These are phyloP conservation scores for Trichopria drosophilae DNA, from an alignment of 2,888 invertebrate species.

Conservation along the genomic window DNA sequence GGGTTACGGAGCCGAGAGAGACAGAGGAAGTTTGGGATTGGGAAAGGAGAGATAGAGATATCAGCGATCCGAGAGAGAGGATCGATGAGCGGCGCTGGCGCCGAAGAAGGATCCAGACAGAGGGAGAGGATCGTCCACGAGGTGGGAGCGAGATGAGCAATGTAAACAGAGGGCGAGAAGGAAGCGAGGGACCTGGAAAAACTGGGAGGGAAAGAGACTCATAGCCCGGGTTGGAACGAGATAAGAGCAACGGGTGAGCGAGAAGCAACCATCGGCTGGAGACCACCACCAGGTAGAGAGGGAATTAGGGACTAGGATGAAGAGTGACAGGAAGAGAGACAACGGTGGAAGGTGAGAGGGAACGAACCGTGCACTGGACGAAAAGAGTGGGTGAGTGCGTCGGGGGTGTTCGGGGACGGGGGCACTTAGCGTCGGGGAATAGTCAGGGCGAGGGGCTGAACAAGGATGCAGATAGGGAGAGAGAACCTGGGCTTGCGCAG, in stretches of 20 bases:
- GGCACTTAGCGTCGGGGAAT: not conserved
- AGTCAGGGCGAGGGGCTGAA: slow-evolving; percentile 5
- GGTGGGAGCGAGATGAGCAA: slow-evolving; percentile 12
- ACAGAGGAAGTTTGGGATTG: slow-evolving; percentile 1
- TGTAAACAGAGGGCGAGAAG: slow-evolving; percentile 25
- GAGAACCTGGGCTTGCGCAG: slow-evolving; percentile 37
- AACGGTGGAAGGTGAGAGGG: no score
- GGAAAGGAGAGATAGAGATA: slow-evolving; percentile 4
- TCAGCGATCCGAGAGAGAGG: not conserved
- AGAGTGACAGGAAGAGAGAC: no score
- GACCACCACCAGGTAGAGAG: slow-evolving; percentile 4
- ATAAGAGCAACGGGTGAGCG: slow-evolving; percentile 1
- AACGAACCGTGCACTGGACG: no score
- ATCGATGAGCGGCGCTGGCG: slow-evolving; percentile 3
- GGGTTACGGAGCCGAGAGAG: not conserved
- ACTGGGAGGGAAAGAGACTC: slow-evolving; percentile 7
- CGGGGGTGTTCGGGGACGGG: not conserved
- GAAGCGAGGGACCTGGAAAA: slow-evolving; percentile 36
- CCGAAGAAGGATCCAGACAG: slow-evolving; percentile 9
- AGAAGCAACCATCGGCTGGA: not conserved
- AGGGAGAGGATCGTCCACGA: slow-evolving; percentile 14
- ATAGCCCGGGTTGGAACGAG: slow-evolving; percentile 21
- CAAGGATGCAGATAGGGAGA: no score
- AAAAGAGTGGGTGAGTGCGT: no score
- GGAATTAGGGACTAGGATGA: no score